These are phyloP conservation scores for Nineta flava DNA, from an alignment of 2,888 invertebrate genomes.

Conservation along the genomic window DNA sequence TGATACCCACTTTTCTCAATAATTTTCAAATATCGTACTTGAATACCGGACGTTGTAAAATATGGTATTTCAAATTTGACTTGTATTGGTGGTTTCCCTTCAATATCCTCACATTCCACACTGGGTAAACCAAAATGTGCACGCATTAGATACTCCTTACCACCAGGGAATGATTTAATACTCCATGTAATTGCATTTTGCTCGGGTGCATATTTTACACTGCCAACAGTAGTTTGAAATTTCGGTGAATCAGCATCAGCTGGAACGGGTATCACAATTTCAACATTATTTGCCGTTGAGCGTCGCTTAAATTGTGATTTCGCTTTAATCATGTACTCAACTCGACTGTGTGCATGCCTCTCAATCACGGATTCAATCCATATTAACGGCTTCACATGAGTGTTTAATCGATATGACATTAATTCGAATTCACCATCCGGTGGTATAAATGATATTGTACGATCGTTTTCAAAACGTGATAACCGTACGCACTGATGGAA, in stretches of 20 bases:
- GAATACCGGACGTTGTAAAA: slow-evolving; percentile 96
- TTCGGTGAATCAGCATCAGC: slow-evolving; percentile 97
- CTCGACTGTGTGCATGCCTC: slow-evolving; percentile 89
- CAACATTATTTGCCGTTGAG: slow-evolving; percentile 97
- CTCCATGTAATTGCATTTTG: slow-evolving; percentile 96
- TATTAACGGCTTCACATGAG: slow-evolving; percentile 92
- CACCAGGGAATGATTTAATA: slow-evolving; percentile 93
- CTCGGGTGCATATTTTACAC: slow-evolving; percentile 94
- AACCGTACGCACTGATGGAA: slow-evolving; percentile 96
- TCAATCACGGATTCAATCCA: slow-evolving; percentile 99
- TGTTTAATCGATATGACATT: slow-evolving; percentile 95
- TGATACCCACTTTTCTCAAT: slow-evolving; percentile 99
- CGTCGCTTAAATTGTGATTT: slow-evolving; percentile 95
- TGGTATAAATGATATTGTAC: slow-evolving; percentile 96
- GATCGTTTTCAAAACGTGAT: slow-evolving; percentile 93
- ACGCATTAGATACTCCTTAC: slow-evolving; percentile 95
- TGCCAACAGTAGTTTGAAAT: slow-evolving; percentile 93
- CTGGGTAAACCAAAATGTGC: slow-evolving; percentile 96
- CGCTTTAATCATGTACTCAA: slow-evolving; percentile 98
- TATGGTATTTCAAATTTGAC: slow-evolving; percentile 99
- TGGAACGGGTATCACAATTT: slow-evolving; percentile 91
- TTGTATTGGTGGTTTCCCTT: slow-evolving; percentile 95
- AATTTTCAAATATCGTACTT: slow-evolving; percentile 89
- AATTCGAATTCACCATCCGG: slow-evolving; percentile 98
- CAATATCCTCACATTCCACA: slow-evolving; percentile 83